Percentiles rank a stretch among this genome's conserved stretches.
Conservation (phyloP, 2,888 invertebrate genomes). For the Lissonota sp. region DNA sequence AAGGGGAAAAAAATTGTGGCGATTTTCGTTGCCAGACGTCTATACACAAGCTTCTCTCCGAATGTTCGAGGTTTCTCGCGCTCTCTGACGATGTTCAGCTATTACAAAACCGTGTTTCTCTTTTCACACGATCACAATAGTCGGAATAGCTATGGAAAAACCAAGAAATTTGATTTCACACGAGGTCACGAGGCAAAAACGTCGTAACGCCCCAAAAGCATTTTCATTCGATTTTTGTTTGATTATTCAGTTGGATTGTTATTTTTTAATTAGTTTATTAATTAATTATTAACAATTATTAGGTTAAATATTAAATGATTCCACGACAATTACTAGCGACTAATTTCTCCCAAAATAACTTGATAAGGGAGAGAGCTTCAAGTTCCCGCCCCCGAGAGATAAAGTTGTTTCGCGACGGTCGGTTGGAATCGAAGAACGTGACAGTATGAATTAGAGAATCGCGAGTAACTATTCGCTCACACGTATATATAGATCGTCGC, state of each 20-base stretch:
- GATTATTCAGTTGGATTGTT: too few relatives aligned
- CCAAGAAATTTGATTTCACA: conserved; percentile 26
- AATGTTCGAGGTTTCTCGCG: conserved; percentile 31
- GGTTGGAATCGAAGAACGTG: conserved; percentile 35
- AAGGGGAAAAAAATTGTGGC: conserved; percentile 18
- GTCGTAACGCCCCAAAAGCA: background rate
- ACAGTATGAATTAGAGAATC: conserved; percentile 51
- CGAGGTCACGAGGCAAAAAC: conserved; percentile 6
- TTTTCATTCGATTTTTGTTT: conserved; percentile 20
- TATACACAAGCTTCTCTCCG: conserved; percentile 39
- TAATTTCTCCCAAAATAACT: too few relatives aligned
- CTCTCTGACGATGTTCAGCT: background rate
- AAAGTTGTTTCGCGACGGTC: conserved; percentile 15
- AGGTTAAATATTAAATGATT: too few relatives aligned
- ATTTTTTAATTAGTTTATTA: background rate
- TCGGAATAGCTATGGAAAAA: background rate
- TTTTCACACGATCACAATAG: conserved; percentile 22
- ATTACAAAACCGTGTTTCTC: conserved; percentile 8
- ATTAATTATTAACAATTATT: background rate
- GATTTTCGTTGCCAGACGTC: conserved; percentile 36
- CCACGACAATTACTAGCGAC: too few relatives aligned
- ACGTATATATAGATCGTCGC: conserved; percentile 27
- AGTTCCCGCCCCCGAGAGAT: background rate
- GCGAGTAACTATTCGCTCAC: conserved; percentile 3
- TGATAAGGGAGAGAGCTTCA: too few relatives aligned